Base-by-base conservation (phyloP, 2,797 vertebrate species). In the Sebastes minor region DNA sequence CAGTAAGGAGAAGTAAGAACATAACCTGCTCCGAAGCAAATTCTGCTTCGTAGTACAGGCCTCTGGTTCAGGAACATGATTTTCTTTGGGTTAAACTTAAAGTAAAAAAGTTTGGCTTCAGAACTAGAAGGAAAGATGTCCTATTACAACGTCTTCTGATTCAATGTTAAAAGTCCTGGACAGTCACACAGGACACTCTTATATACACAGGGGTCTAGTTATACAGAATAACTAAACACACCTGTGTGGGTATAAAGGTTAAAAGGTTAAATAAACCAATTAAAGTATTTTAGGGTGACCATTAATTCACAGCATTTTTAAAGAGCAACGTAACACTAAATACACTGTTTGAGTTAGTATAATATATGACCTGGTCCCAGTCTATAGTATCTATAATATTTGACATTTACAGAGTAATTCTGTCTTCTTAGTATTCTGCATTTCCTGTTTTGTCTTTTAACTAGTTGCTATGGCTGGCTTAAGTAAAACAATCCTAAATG, bases 1-100 rank as follows among this genome's bases (percentile, higher is more conserved):
- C 38, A 16, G 38, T 18, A 18, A 42, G 14, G 38, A 42, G 38
- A 42, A 42, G 38, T 42, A 42, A 42, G 38, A 42, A 42, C 38
- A 42, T 42, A 42, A 42, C 38, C 38, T 42, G 14, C 38, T 42
- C 38, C 38, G 38, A 16, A 42, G 38, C 38, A 42, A 42, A 42
- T 42, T 16, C 42, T 46, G 42, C 42, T 46, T 46, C 42, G 7
- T 46, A 46, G 42, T 46, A 46, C 42, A 46, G 42, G 42, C 7
- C 42, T 46, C 42, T 46, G 60, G 38, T 7, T 23, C 53, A 66
- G 42, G 68, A 56, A 46, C 25, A 18, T 10, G 2, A 27, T 8
- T 56, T 72, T 68, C 60, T 62, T 35, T 65, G 35, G 68, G 68
- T 76, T 49, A 30, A 83, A 73, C 13, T 46, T n/a, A 27, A 70